Conservation (phyloP, 1,140 invertebrate genomes). For the Drosophila simulans region DNA sequence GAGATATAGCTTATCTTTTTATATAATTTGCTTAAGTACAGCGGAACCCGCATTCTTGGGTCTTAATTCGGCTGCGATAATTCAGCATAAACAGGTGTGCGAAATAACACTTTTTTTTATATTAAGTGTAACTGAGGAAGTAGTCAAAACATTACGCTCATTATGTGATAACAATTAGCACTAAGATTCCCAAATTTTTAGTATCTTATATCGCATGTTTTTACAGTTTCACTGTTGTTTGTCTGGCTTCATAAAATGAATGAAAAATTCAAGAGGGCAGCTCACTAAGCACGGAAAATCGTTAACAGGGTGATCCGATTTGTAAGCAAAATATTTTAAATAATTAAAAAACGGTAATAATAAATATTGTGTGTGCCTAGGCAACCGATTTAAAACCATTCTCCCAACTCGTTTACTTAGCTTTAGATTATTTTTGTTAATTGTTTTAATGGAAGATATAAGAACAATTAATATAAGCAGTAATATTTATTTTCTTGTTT, state of each 20-base stretch:
- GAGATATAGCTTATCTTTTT: slow-evolving; percentile 26
- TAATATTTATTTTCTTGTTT: not conserved
- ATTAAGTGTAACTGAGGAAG: slow-evolving; percentile 17
- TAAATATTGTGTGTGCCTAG: too few species aligned
- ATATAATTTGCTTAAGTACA: slow-evolving; percentile 35
- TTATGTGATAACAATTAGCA: slow-evolving; percentile 1
- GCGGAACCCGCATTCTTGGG: slow-evolving; percentile 1
- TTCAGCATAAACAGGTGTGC: not conserved
- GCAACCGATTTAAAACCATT: too few species aligned
- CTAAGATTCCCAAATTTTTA: slow-evolving; percentile 8
- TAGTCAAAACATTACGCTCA: not conserved
- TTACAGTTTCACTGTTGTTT: slow-evolving; percentile 17
- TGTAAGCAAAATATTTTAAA: not conserved
- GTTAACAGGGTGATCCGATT: not conserved
- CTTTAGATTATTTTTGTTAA: not conserved
- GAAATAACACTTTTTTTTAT: slow-evolving; percentile 4
- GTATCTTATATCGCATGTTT: slow-evolving; percentile 17
- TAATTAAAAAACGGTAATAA: not conserved
- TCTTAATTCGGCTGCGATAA: not conserved
- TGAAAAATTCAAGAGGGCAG: slow-evolving; percentile 2
- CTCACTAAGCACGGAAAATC: slow-evolving; percentile 1
- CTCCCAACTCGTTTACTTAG: too few species aligned
- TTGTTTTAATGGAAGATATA: not conserved
- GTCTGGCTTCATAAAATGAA: slow-evolving; percentile 17
- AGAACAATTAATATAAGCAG: not conserved